phyloP scores from a whole-genome alignment of 2,888 invertebrate species.

The Macropis europaea region DNA sequence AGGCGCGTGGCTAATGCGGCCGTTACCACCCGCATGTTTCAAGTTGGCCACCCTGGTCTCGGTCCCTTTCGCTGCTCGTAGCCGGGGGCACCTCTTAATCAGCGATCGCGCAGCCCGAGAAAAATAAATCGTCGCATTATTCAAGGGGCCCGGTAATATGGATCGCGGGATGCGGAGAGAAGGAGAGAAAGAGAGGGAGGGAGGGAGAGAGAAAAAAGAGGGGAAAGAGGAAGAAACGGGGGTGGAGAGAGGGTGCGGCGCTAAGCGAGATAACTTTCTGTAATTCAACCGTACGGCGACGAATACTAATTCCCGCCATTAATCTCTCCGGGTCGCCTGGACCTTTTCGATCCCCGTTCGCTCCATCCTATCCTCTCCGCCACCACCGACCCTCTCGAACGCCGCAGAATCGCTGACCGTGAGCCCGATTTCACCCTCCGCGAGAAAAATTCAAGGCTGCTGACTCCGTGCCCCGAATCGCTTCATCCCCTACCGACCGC shows the following conservation, averaged over 20 bases:
- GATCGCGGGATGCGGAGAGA: slow-evolving; percentile 66
- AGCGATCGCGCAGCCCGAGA: slow-evolving; percentile 70
- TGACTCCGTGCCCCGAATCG: not conserved
- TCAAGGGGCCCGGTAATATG: slow-evolving; percentile 73
- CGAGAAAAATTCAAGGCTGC: not conserved
- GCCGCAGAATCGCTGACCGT: not conserved
- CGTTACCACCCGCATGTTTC: slow-evolving; percentile 44
- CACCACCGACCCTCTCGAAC: slow-evolving; percentile 6
- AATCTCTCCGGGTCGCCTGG: slow-evolving; percentile 68
- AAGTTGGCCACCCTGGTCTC: slow-evolving; percentile 38
- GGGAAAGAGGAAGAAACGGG: slow-evolving; percentile 43
- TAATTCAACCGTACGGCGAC: slow-evolving; percentile 76
- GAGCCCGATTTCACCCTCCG: not conserved
- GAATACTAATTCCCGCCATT: slow-evolving; percentile 78
- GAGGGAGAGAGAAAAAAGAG: slow-evolving; percentile 25
- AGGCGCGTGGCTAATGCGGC: slow-evolving; percentile 47
- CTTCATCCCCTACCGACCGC: too few species aligned
- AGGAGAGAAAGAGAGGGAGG: slow-evolving; percentile 1
- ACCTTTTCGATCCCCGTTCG: slow-evolving; percentile 47
- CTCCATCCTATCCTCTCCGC: slow-evolving; percentile 10
- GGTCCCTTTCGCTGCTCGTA: slow-evolving; percentile 1
- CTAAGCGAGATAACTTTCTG: slow-evolving; percentile 73
- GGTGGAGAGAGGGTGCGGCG: slow-evolving; percentile 50
- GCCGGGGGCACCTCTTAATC: slow-evolving; percentile 68
- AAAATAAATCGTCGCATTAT: slow-evolving; percentile 77